These are phyloP conservation scores for Lordiphosa stackelbergi DNA, from an alignment of 1,140 invertebrate species.

Conservation along the genomic window DNA sequence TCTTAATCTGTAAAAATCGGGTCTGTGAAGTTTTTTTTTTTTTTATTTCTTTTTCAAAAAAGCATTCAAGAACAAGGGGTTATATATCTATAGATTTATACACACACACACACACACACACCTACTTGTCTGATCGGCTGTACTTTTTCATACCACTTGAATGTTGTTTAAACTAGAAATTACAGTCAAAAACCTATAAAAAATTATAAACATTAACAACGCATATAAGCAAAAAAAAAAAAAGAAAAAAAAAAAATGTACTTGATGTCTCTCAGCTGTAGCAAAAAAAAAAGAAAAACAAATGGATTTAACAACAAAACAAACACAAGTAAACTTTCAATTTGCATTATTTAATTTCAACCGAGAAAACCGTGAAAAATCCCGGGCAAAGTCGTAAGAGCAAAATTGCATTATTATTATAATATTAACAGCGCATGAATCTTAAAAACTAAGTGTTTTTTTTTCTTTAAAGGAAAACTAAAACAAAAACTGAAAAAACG, in stretches of 20 bases:
- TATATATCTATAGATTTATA: constrained; percentile 33
- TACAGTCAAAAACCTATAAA: constrained; percentile 19
- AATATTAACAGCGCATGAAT: constrained; percentile 65
- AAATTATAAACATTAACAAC: constrained; percentile 19
- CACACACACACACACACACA: constrained; percentile 25
- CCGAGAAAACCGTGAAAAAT: neutral
- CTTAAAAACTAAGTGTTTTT: constrained; percentile 70
- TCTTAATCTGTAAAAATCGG: no score
- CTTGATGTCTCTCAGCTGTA: constrained; percentile 68
- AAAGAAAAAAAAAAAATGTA: constrained; percentile 49
- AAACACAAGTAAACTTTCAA: constrained; percentile 2
- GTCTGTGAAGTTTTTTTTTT: neutral
- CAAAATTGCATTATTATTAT: constrained; percentile 20
- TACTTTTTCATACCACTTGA: constrained; percentile 62
- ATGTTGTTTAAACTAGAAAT: constrained; percentile 68
- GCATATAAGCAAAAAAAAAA: constrained; percentile 16
- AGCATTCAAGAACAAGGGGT: constrained; percentile 44
- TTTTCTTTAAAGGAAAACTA: constrained; percentile 63
- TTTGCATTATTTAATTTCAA: neutral
- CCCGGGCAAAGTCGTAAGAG: constrained; percentile 3
- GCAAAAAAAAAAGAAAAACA: constrained; percentile 34
- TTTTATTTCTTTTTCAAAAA: constrained; percentile 47
- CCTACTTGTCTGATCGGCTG: constrained; percentile 47
- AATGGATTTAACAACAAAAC: neutral
- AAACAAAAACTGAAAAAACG: constrained; percentile 31